Percentiles rank a stretch among this genome's conserved stretches.
phyloP scores from a whole-genome alignment of 1,140 invertebrate genomes.

The Stegodyphus dumicola region DNA sequence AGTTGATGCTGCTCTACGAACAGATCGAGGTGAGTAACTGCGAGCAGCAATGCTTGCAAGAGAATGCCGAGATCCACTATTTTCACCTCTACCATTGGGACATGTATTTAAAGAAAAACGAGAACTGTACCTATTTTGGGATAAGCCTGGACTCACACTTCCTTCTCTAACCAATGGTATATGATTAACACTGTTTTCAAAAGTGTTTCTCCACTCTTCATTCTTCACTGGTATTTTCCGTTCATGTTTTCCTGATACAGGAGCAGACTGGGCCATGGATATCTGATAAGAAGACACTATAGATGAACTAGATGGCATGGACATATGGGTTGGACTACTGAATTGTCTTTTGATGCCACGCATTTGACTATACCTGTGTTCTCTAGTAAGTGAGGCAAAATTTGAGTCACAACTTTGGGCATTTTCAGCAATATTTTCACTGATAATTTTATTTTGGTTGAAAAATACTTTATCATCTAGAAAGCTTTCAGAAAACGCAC shows the following conservation, averaged over 20 bases:
- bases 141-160: constrained; percentile 49
- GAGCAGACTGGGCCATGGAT: constrained; percentile 54
- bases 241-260: constrained; percentile 45
- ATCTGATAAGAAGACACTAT: constrained; percentile 47
- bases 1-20: constrained; percentile 79
- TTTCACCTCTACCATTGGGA: constrained; percentile 39
- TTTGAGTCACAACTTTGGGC: neutral
- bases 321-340: constrained; percentile 59
- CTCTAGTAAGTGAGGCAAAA: constrained; percentile 21
- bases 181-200: constrained; percentile 18
- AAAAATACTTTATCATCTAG: constrained; percentile 52
- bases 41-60: constrained; percentile 55
- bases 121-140: constrained; percentile 58
- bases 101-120: constrained; percentile 49
- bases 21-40: constrained; percentile 59
- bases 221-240: constrained; percentile 34
- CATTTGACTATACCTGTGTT: constrained; percentile 29
- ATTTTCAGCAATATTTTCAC: constrained; percentile 9
- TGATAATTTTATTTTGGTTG: constrained; percentile 25
- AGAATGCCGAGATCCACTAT: constrained; percentile 54
- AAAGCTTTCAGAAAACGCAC: constrained; percentile 48
- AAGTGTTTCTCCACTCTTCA: constrained; percentile 39
- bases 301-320: constrained; percentile 57
- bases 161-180: constrained; percentile 28
- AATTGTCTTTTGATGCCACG: constrained; percentile 58